Evolutionary conservation across 2,113 vertebrate species (phyloP), one percentile per base, ranked within the genome.

Genomic region (Haplochromis vanheusdeni): DNA sequence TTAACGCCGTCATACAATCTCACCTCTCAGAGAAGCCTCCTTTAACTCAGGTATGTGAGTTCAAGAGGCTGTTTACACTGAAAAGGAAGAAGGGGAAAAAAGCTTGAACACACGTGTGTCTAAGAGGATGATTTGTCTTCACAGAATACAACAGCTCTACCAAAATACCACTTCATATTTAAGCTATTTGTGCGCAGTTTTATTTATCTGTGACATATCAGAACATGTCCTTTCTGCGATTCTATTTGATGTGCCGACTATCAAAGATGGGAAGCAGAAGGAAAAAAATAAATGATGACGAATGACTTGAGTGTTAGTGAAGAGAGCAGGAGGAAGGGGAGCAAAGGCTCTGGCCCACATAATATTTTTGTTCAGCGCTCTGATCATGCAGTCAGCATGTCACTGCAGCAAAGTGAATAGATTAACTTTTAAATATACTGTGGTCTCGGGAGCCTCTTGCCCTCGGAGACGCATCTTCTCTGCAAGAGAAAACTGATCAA

Each of bases 321-420:
- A 91, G 90, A 87, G 90, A 92, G 93, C 85, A 82, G 87, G 90
- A 93, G 91, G 90, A 93, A 92, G 87, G 92, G 93, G 94, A 93
- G 94, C 91, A 94, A 94, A 95, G 94, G 93, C 94, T 95, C 89
- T 94, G 95, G 95, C 94, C 94, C 95, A 94, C 93, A 94, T 95
- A 89, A 91, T 94, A 94, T 95, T 95, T 96, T 94, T 93, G 92
- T 95, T 95, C 92, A 21, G 85, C 19, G 82, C 92, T 95, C 85
- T 95, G 96, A 96, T 96, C 95, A 96, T 96, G 94, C 94, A 93
- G 94, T 89, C 91, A 85, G 91, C 94, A 54, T 94, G 95, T 96
- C 95, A 96, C 93, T 90, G 93, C 93, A 94, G 95, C 94, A 96
- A 96, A 96, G 96, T 96, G 96, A 96, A 96, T 96, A 96, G 95